Base-by-base conservation (phyloP, 2,888 invertebrate species). In the Megastigmus dorsalis region DNA sequence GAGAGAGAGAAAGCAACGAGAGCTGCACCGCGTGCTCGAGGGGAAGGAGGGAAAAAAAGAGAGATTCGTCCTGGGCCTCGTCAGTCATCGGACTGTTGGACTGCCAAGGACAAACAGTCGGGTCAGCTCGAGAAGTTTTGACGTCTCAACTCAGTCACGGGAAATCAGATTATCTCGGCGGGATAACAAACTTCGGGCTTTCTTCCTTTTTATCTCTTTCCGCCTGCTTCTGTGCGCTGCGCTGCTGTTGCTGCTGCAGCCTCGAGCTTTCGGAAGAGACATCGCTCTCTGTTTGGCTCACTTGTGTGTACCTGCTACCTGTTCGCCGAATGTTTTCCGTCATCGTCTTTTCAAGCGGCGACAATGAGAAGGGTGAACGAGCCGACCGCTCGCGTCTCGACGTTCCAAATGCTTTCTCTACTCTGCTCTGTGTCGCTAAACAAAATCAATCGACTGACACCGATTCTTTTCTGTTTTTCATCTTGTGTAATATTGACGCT, bases 121-220 rank as follows among this genome's bases (percentile, higher is more conserved):
- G 13, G 60, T 18, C n/a, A n/a, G n/a, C n/a, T n/a, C n/a, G n/a
- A n/a, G 9, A 67, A 81, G 80, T 83, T 83, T 83, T 86, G 86
- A 86, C 84, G 79, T 85, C 85, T 86, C 82, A 85, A 85, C 85
- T 86, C 82, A 83, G 86, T 86, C 84, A 85, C 83, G 82, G 84
- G 70, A 85, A 85, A 84, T 84, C 81, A 82, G 85, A 85, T 86
- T 85, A 85, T 84, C 84, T 83, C 83, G 15, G 77, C 78, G 79
- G 84, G 82, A 84, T 84, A 83, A 83, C 81, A 73, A 76, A 81
- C 80, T 79, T 79, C 78, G 79, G 76, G 76, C 74, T 76, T 76
- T 50, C 54, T 62, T 75, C 62, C 66, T 60, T 69, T 69, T 59
- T 41, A 48, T 52, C 52, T 62, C 33, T 41, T 66, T 48, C 36